Conservation (phyloP, 2,797 vertebrate genomes). For the Triplophysa bombifrons region DNA sequence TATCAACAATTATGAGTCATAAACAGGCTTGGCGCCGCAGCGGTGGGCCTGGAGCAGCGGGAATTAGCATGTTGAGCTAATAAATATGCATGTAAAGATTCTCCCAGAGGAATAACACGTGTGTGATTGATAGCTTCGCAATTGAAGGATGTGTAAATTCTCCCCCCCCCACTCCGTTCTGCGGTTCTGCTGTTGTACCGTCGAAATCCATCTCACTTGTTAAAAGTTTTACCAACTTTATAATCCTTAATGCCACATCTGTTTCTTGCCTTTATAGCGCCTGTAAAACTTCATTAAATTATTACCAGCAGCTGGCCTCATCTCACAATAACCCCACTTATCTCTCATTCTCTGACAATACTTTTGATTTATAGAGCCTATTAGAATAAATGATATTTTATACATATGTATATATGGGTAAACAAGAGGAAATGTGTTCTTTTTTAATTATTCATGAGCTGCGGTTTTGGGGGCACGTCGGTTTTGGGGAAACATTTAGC, state of each 20-base stretch:
- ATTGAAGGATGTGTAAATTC: slow-evolving; percentile 99
- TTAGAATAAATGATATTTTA: slow-evolving; percentile 88
- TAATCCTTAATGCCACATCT: slow-evolving; percentile 99
- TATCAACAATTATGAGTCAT: slow-evolving; percentile 99
- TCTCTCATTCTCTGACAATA: slow-evolving; percentile 80
- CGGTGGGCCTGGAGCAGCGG: slow-evolving; percentile 96
- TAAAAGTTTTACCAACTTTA: slow-evolving; percentile 99
- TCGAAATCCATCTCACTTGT: slow-evolving; percentile 96
- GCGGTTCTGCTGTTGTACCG: slow-evolving; percentile 89
- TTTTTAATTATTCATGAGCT: slow-evolving; percentile 81
- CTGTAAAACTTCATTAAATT: slow-evolving; percentile 95
- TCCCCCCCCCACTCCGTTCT: slow-evolving; percentile 80
- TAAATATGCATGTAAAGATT: slow-evolving; percentile 99
- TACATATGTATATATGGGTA: slow-evolving; percentile 85
- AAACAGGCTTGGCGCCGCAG: slow-evolving; percentile 98
- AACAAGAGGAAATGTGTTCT: slow-evolving; percentile 78
- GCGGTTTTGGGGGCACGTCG: slow-evolving; percentile 17
- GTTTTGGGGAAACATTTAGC: slow-evolving; percentile 24
- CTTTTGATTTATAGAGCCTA: slow-evolving; percentile 85
- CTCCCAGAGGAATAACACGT: slow-evolving; percentile 98
- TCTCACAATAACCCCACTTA: slow-evolving; percentile 82
- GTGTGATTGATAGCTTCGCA: slow-evolving; percentile 99
- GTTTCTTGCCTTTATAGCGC: slow-evolving; percentile 88
- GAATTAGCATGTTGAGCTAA: slow-evolving; percentile 99
- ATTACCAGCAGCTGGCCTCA: slow-evolving; percentile 86